These are phyloP conservation scores for Patella depressa DNA, from an alignment of 2,888 invertebrate genomes.

Conservation along the genomic window DNA sequence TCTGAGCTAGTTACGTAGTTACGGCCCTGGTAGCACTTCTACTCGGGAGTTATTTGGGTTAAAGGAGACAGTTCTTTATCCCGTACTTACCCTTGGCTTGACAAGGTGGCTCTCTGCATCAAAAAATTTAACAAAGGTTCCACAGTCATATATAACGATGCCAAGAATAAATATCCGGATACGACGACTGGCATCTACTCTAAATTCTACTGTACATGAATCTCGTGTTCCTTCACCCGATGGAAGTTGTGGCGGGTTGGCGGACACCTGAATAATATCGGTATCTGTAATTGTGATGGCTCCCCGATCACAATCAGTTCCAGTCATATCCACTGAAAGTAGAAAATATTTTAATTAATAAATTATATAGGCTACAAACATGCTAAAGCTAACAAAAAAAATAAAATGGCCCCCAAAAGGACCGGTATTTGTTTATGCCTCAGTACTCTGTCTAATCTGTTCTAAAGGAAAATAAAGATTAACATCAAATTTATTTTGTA, in stretches of 20 bases:
- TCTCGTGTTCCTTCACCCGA: slow-evolving; percentile 16
- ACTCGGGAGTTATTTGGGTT: too few relatives aligned
- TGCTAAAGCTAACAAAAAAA: too few relatives aligned
- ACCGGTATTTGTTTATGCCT: too few relatives aligned
- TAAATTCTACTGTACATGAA: slow-evolving; percentile 13
- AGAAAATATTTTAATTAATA: too few relatives aligned
- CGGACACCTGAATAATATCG: slow-evolving; percentile 14
- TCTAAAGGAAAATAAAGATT: too few relatives aligned
- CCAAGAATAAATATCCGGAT: slow-evolving; percentile 12
- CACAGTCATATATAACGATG: slow-evolving; percentile 15
- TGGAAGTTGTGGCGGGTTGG: slow-evolving; percentile 15
- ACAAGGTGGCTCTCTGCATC: slow-evolving; percentile 9
- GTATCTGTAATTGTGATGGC: slow-evolving; percentile 2
- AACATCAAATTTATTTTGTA: too few relatives aligned
- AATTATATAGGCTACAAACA: too few relatives aligned
- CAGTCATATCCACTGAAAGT: slow-evolving; percentile 20
- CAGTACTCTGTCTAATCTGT: too few relatives aligned
- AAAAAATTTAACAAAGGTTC: slow-evolving; percentile 13
- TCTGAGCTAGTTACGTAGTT: too few relatives aligned
- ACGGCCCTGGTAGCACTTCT: too few relatives aligned
- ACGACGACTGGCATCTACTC: slow-evolving; percentile 3
- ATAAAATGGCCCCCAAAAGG: too few relatives aligned
- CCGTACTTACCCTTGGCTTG: slow-evolving; percentile 16
- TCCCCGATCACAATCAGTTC: slow-evolving; percentile 6
- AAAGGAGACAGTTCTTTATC: not conserved